Conservation (phyloP, 2,888 invertebrate genomes). For the Cantharis lateralis region DNA sequence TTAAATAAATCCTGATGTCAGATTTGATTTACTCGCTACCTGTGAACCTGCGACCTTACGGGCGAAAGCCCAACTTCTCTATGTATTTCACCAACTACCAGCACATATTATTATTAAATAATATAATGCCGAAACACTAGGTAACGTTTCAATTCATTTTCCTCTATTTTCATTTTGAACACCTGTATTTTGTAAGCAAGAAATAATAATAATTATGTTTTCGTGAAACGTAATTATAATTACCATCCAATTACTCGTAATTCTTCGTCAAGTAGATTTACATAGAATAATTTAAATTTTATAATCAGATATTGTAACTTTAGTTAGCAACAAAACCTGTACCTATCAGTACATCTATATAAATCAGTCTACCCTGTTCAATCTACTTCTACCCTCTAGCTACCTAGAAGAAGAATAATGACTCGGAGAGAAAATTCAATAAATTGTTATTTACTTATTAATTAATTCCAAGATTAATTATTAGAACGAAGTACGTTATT, state of each 20-base stretch:
- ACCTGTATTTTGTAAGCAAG: too few relatives aligned
- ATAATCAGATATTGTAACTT: background rate
- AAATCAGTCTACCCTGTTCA: background rate
- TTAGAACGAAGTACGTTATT: background rate
- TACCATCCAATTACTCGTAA: background rate
- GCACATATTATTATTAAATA: too few relatives aligned
- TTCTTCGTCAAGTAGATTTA: background rate
- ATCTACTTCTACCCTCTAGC: background rate
- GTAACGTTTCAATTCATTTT: too few relatives aligned
- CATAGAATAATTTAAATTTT: background rate
- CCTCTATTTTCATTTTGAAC: too few relatives aligned
- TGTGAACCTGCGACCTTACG: too few relatives aligned
- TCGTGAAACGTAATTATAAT: background rate
- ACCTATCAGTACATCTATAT: background rate
- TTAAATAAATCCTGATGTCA: too few relatives aligned
- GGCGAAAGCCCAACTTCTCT: too few relatives aligned
- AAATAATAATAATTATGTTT: too few relatives aligned
- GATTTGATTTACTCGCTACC: too few relatives aligned
- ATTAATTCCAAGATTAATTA: background rate
- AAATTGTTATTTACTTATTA: background rate
- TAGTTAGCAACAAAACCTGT: background rate
- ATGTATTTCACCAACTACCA: too few relatives aligned
- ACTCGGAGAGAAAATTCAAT: background rate
- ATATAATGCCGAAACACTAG: too few relatives aligned
- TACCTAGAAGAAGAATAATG: background rate